A percentile compares a stretch with the other conserved stretches of the same genome.
Conservation (phyloP, 2,888 invertebrate genomes). For the Oegoconia quadripuncta region DNA sequence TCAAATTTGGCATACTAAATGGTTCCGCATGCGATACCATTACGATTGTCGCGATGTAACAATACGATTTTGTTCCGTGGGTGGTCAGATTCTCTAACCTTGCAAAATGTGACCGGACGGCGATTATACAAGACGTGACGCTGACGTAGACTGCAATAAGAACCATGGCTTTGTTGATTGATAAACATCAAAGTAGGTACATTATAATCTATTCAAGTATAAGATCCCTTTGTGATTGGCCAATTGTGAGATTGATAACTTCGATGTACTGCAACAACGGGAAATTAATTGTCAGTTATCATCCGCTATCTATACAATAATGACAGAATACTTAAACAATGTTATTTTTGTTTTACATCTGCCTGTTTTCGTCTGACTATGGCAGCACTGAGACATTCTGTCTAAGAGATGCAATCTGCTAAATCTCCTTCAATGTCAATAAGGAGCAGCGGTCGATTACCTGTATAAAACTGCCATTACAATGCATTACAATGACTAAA, state of each 20-base stretch:
- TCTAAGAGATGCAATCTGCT: no score
- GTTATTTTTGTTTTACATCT: constrained; percentile 1
- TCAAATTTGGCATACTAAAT: no score
- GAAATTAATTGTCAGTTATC: constrained; percentile 34
- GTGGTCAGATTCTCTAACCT: constrained; percentile 35
- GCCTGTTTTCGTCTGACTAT: background rate
- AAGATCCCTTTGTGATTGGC: constrained; percentile 21
- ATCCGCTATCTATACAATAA: constrained; percentile 21
- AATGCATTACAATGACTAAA: constrained; percentile 42
- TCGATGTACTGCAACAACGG: constrained; percentile 31
- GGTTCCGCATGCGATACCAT: background rate
- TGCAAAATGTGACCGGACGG: constrained; percentile 49
- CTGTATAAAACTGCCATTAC: background rate
- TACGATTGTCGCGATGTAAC: constrained; percentile 18
- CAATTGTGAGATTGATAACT: constrained; percentile 27
- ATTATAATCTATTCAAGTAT: background rate
- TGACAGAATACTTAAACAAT: constrained; percentile 13
- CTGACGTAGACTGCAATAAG: constrained; percentile 34
- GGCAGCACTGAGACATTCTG: no score
- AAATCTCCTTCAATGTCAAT: no score
- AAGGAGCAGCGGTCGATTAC: background rate
- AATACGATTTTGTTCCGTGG: constrained; percentile 38
- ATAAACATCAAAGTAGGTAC: constrained; percentile 7
- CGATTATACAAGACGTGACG: constrained; percentile 47
- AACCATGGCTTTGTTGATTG: background rate